phyloP scores from a whole-genome alignment of 1,140 invertebrate genomes.

The Branchinecta lynchi region DNA sequence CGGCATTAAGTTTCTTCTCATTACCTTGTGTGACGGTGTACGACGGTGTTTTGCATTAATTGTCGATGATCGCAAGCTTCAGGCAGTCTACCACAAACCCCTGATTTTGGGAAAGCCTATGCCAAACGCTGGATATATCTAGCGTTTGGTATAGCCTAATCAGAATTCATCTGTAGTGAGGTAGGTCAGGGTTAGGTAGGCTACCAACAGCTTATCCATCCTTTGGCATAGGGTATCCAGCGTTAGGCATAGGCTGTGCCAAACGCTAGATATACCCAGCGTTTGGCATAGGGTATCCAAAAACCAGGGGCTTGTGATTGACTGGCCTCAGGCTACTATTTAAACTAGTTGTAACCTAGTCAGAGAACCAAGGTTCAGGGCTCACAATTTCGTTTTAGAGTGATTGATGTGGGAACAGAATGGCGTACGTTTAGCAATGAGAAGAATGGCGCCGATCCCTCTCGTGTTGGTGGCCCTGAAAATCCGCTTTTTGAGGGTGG shows the following conservation, averaged over 20 bases:
- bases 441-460: conserved; percentile 87
- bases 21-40: too few species aligned
- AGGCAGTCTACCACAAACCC: too few species aligned
- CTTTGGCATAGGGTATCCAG: too few species aligned
- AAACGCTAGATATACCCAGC: too few species aligned
- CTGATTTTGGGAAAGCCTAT: too few species aligned
- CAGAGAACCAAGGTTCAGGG: neutral
- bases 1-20: conserved; percentile 13
- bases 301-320: too few species aligned
- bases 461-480: conserved; percentile 93
- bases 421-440: conserved; percentile 99
- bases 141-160: too few species aligned
- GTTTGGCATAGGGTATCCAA: conserved; percentile 10
- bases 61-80: neutral
- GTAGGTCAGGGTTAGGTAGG: too few species aligned
- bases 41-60: neutral
- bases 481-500: conserved; percentile 89
- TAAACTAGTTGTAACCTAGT: neutral
- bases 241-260: too few species aligned
- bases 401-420: conserved; percentile 99
- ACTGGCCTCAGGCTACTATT: neutral
- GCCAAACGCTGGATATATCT: too few species aligned
- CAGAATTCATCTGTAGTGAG: too few species aligned
- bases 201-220: too few species aligned
- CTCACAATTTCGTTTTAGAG: conserved; percentile 40